Evolutionary conservation across 1,140 invertebrate species (phyloP).

Genomic region (Apis florea): DNA sequence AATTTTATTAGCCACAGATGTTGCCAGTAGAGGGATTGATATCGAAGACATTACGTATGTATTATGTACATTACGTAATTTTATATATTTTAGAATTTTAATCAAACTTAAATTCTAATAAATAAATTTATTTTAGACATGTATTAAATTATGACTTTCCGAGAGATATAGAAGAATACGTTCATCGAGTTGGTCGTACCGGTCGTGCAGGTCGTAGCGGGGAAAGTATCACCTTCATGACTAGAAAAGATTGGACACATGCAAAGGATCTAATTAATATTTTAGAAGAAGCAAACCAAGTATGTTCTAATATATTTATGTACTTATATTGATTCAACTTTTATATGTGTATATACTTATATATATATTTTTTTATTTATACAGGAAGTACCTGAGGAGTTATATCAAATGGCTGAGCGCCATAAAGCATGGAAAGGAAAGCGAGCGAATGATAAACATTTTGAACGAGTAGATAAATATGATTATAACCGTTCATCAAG

Average conservation of each 20-base stretch:
- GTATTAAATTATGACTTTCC: constrained; percentile 96
- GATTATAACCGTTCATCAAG: too few relatives aligned
- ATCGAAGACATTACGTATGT: constrained; percentile 94
- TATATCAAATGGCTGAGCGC: constrained; percentile 86
- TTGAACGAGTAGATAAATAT: neutral
- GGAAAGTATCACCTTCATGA: constrained; percentile 90
- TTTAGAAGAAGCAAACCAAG: constrained; percentile 87
- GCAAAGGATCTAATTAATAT: constrained; percentile 92
- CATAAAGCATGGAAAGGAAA: constrained; percentile 84
- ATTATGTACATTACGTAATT: too few relatives aligned
- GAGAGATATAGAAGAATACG: constrained; percentile 94
- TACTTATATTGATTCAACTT: neutral
- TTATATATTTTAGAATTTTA: neutral
- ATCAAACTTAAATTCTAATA: neutral
- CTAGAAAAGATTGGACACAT: constrained; percentile 89
- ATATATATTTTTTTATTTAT: constrained; percentile 43
- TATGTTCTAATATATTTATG: constrained; percentile 54
- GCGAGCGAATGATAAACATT: constrained; percentile 77
- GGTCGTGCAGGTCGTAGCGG: constrained; percentile 93
- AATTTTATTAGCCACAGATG: constrained; percentile 96
- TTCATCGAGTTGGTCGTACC: constrained; percentile 93
- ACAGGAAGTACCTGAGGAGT: constrained; percentile 85
- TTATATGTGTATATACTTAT: neutral
- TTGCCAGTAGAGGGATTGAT: constrained; percentile 95
- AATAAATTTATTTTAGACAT: constrained; percentile 79